Evolutionary conservation across 2,113 vertebrate genomes (phyloP), one percentile per base, ranked within the genome.

Genomic region (Cyprinodon tularosa): DNA sequence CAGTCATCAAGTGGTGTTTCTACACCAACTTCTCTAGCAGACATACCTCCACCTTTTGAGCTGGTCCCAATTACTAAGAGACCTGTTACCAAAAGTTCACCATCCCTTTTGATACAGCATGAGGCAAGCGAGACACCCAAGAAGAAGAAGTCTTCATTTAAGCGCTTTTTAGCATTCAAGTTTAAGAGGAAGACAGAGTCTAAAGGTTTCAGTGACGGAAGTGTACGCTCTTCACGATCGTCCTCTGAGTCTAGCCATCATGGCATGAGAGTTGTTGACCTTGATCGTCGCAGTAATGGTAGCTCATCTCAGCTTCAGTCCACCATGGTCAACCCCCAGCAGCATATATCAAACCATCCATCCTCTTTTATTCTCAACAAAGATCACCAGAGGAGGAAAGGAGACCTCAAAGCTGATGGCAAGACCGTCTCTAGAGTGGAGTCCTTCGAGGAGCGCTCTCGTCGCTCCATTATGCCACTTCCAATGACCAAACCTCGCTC

Each of bases 71-170:
- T 99, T 89, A 97, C 98, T 67, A 98, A 97, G 88, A 96, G 95
- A 79, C 97, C 98, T 63, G 96, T 99, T 66, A 97, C 97, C 50
- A 99, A 99, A 93, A 99, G 98, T 83, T 98, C 96, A 0, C 98
- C 98, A 1, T 98, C 98, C 0, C 95, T 99, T 44, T 90, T 98
- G 63, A 94, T 95, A 59, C 97, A 98, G 29, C 95, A 92, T 0
- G 97, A 99, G 38, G 93, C 94, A 29, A 92, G 85, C 3, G 97
- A 98, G 73, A 95, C 94, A 60, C 83, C 94, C 5, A 96, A 97
- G 84, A 99, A 98, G 91, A 99, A 99, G 83, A 99, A 96, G 73
- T 96, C 96, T 0, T 99, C 98, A 29, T 98, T 99, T 84, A 99
- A 99, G 90, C 95, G 94, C 20, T 97, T 99, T 76, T 91, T 99